Evolutionary conservation across 1,140 invertebrate genomes (phyloP).

Genomic region (Battus philenor): DNA sequence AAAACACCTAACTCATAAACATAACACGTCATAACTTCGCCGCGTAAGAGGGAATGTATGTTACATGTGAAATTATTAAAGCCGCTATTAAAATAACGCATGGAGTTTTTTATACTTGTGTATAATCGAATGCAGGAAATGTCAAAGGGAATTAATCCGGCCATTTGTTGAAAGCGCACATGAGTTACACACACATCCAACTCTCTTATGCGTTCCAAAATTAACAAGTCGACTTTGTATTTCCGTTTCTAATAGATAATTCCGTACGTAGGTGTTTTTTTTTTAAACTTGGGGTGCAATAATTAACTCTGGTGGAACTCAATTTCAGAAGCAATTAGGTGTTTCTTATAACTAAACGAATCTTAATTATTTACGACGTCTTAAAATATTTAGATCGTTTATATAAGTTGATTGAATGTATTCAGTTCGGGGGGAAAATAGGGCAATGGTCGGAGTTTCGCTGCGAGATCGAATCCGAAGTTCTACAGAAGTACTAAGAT

Average conservation of each 20-base stretch:
- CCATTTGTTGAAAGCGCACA: conserved; percentile 32
- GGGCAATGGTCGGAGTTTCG: no score
- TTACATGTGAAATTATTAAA: conserved; percentile 11
- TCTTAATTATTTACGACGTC: no score
- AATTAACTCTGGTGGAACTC: conserved; percentile 4
- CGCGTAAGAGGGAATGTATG: conserved; percentile 12
- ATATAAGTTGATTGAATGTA: no score
- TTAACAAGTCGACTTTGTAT: conserved; percentile 45
- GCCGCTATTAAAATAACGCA: conserved; percentile 5
- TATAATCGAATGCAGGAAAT: conserved; percentile 30
- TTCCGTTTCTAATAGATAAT: conserved; percentile 29
- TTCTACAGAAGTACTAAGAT: no score
- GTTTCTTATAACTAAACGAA: no score
- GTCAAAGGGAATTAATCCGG: conserved; percentile 36
- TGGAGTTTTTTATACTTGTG: conserved; percentile 12
- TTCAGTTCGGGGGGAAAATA: no score
- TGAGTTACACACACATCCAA: conserved; percentile 19
- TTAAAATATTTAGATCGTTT: no score
- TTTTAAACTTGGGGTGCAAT: conserved; percentile 12
- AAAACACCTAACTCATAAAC: conserved; percentile 2
- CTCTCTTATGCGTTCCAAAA: conserved; percentile 32
- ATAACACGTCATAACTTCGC: conserved; percentile 13
- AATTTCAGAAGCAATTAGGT: no score
- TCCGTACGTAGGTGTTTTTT: conserved; percentile 2
- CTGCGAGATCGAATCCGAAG: no score